phyloP scores from a whole-genome alignment of 1,140 invertebrate genomes.

The Drosophila rhopaloa region DNA sequence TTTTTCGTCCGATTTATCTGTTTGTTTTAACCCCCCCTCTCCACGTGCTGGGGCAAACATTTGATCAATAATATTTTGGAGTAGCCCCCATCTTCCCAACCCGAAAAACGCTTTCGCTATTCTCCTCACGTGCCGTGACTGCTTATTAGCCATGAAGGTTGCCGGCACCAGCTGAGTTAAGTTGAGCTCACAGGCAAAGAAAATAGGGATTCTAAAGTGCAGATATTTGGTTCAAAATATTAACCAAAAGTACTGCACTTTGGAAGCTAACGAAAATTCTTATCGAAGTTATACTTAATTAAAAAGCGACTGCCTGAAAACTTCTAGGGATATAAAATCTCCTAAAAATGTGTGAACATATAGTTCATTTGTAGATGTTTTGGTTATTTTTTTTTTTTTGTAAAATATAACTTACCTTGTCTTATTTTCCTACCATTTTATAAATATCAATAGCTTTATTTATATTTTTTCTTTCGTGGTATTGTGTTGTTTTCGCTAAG shows the following conservation, averaged over 20 bases:
- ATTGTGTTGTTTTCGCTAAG: not conserved
- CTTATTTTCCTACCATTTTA: too few relatives aligned
- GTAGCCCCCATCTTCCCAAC: not conserved
- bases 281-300: too few relatives aligned
- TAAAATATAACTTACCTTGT: too few relatives aligned
- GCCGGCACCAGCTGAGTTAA: constrained; percentile 33
- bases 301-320: too few relatives aligned
- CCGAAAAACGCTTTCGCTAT: constrained; percentile 21
- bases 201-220: not conserved
- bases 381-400: too few relatives aligned
- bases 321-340: too few relatives aligned
- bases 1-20: constrained; percentile 51
- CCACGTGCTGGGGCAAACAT: constrained; percentile 66
- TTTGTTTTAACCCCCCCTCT: constrained; percentile 49
- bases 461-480: too few relatives aligned
- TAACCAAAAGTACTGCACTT: too few relatives aligned
- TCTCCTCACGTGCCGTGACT: constrained; percentile 70
- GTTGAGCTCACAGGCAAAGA: constrained; percentile 7
- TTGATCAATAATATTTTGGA: constrained; percentile 74
- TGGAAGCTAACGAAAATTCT: too few relatives aligned
- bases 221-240: too few relatives aligned
- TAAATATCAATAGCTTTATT: not conserved
- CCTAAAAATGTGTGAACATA: too few relatives aligned
- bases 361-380: too few relatives aligned
- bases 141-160: constrained; percentile 78